Evolutionary conservation across 2,113 vertebrate species (phyloP).

Genomic region (Prinia subflava): DNA sequence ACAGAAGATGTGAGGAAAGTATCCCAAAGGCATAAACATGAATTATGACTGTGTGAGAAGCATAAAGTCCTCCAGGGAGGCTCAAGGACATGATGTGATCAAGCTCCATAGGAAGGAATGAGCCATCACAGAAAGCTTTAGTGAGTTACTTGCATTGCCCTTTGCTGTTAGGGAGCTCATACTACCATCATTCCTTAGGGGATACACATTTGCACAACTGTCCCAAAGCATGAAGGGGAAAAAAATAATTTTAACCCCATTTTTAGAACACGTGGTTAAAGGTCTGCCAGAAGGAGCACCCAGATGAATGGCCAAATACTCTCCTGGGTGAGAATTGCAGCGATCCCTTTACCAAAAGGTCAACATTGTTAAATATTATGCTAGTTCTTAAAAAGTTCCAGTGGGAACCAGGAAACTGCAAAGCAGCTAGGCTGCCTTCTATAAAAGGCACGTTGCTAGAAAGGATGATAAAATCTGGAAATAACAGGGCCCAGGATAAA

Average conservation of each 20-base stretch:
- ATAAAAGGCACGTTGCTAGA: constrained; percentile 46
- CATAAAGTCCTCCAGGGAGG: background rate
- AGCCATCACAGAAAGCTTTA: background rate
- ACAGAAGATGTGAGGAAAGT: background rate
- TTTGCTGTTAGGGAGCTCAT: background rate
- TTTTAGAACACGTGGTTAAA: background rate
- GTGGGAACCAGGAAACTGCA: constrained; percentile 50
- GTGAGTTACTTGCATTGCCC: background rate
- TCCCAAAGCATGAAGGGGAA: background rate
- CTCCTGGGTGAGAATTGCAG: background rate
- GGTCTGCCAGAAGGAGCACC: background rate
- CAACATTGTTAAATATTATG: background rate
- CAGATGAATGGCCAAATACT: background rate
- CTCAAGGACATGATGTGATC: background rate
- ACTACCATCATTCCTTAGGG: background rate
- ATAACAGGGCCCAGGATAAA: constrained; percentile 8
- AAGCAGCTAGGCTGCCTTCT: background rate
- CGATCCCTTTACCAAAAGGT: background rate
- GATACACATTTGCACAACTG: background rate
- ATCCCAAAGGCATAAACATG: background rate
- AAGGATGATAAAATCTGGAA: constrained; percentile 23
- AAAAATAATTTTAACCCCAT: background rate
- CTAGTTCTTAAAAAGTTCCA: constrained; percentile 23
- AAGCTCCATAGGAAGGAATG: background rate
- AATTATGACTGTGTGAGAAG: background rate